phyloP scores from a whole-genome alignment of 2,797 vertebrate species.

The Eospalax fontanierii region DNA sequence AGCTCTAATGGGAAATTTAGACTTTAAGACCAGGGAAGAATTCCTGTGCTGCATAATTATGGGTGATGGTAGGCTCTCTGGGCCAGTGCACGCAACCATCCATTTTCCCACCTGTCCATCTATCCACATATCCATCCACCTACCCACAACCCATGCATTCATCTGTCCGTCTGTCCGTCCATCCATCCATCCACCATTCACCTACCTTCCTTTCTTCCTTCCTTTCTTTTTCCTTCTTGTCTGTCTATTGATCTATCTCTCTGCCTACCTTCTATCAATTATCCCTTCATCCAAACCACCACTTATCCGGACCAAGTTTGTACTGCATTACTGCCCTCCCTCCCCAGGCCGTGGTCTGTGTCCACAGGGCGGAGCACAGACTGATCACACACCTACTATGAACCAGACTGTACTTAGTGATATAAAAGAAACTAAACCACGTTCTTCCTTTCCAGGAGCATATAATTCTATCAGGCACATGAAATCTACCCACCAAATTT shows the following conservation, averaged over 20 bases:
- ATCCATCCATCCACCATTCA: no score
- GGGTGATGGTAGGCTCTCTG: accelerated
- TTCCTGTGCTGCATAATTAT: not conserved
- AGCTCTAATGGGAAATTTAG: constrained; percentile 5
- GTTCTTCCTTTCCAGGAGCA: not conserved
- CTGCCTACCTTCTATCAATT: not conserved
- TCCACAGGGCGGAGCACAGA: not conserved
- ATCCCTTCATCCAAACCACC: not conserved
- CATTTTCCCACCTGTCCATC: no score
- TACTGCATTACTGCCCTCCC: not conserved
- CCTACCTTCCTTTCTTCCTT: no score
- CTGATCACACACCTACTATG: not conserved
- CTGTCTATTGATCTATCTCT: no score
- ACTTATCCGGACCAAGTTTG: not conserved
- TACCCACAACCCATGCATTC: no score
- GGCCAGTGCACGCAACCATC: not conserved
- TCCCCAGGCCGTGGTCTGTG: not conserved
- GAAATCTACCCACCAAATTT: not conserved
- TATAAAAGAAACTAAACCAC: not conserved
- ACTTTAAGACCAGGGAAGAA: not conserved
- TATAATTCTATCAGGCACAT: no score
- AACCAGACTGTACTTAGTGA: no score
- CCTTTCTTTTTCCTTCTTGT: no score
- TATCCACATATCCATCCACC: not conserved
- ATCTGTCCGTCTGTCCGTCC: not conserved